These are phyloP conservation scores for Todiramphus chloris DNA, from an alignment of 2,113 vertebrate genomes.

Conservation along the genomic window DNA sequence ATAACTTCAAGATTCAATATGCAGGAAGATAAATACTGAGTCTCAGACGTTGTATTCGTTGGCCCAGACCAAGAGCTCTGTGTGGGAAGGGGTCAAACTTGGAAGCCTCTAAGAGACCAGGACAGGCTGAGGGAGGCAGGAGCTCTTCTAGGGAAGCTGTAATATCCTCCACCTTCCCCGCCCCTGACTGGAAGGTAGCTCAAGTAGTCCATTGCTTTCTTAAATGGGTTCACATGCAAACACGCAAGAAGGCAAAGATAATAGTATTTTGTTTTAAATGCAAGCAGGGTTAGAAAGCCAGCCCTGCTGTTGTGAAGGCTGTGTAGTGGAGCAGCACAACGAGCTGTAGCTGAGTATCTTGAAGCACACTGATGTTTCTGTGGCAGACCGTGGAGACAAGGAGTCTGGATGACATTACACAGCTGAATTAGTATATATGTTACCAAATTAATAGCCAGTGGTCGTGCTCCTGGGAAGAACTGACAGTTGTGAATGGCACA, in stretches of 20 bases:
- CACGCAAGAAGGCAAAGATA: background rate
- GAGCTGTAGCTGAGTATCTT: background rate
- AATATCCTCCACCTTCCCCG: background rate
- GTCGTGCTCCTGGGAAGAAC: background rate
- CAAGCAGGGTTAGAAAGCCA: background rate
- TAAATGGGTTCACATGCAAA: background rate
- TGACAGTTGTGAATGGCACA: background rate
- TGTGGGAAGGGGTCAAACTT: background rate
- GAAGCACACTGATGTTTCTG: background rate
- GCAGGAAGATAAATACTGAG: background rate
- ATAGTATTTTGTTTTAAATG: background rate
- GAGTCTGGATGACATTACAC: background rate
- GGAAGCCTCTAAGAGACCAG: background rate
- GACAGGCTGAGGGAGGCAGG: background rate
- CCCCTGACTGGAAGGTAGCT: background rate
- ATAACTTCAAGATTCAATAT: background rate
- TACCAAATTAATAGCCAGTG: background rate
- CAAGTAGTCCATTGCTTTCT: fast-evolving
- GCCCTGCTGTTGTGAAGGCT: background rate
- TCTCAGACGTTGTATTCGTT: background rate
- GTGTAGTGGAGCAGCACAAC: fast-evolving
- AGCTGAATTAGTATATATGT: background rate
- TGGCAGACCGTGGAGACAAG: background rate
- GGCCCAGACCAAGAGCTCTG: background rate
- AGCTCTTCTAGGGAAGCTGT: background rate